These are phyloP conservation scores for Hemichromis elongatus DNA, from an alignment of 2,113 vertebrate species.

Conservation along the genomic window DNA sequence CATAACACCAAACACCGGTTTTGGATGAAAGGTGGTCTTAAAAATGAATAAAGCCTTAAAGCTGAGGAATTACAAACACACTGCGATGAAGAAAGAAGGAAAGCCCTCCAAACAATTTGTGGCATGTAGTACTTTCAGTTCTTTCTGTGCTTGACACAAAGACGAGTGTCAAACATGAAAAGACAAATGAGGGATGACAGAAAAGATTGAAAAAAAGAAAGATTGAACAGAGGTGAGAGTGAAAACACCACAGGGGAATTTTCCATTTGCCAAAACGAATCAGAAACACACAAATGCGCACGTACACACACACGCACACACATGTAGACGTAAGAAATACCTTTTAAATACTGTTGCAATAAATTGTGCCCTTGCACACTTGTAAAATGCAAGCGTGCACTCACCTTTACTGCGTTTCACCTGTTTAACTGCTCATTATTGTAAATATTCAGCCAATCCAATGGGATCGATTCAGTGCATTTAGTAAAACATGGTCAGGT, in stretches of 20 bases:
- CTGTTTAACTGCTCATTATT: background rate
- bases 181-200: conserved; percentile 51
- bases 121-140: conserved; percentile 71
- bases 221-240: conserved; percentile 52
- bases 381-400: background rate
- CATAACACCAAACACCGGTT: conserved; percentile 60
- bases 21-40: conserved; percentile 53
- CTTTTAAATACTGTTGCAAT: background rate
- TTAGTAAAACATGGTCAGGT: too few relatives aligned
- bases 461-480: background rate
- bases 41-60: conserved; percentile 66
- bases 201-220: conserved; percentile 34
- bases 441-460: background rate
- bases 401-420: background rate
- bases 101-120: conserved; percentile 58
- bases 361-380: background rate
- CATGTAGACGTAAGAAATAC: background rate
- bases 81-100: conserved; percentile 32
- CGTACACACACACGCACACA: background rate
- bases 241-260: conserved; percentile 72
- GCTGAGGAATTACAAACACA: conserved; percentile 68
- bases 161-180: conserved; percentile 68
- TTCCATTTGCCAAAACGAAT: conserved; percentile 66
- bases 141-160: conserved; percentile 65
- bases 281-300: background rate